Percentiles rank a stretch among this genome's conserved stretches.
Conservation (phyloP, 2,888 invertebrate genomes). For the Drosophila tripunctata region DNA sequence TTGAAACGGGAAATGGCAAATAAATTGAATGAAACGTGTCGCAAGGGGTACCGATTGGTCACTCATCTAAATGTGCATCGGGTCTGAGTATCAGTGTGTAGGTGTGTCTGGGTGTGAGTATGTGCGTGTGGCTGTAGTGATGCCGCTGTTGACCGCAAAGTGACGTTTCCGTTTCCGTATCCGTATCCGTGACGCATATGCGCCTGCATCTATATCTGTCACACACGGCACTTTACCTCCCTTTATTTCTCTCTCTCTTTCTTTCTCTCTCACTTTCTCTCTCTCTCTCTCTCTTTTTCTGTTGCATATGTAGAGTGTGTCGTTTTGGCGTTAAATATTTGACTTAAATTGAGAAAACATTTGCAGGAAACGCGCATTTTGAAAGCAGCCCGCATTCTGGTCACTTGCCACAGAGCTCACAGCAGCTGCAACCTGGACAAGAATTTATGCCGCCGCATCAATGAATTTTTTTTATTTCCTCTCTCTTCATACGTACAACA, state of each 20-base stretch:
- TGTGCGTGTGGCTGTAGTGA: constrained; percentile 14
- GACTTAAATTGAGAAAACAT: constrained; percentile 35
- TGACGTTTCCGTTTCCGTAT: constrained; percentile 75
- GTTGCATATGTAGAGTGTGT: background rate
- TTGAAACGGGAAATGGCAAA: constrained; percentile 77
- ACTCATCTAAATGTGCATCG: constrained; percentile 19
- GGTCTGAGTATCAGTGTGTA: constrained; percentile 2
- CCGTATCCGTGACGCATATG: constrained; percentile 48
- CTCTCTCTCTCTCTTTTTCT: background rate
- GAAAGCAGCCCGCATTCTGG: constrained; percentile 12
- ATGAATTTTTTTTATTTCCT: constrained; percentile 20
- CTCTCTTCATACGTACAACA: too few species aligned
- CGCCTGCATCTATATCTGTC: constrained; percentile 13
- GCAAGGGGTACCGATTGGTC: constrained; percentile 8
- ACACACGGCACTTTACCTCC: too few species aligned
- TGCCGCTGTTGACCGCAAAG: constrained; percentile 73
- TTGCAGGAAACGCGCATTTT: constrained; percentile 12
- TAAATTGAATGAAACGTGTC: constrained; percentile 77
- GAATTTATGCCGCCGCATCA: constrained; percentile 21
- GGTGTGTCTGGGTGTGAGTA: constrained; percentile 2
- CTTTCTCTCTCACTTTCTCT: background rate
- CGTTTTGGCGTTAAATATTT: constrained; percentile 47
- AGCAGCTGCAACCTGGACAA: constrained; percentile 35
- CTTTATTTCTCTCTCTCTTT: background rate
- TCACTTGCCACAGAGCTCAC: constrained; percentile 16